These are phyloP conservation scores for Spisula subtruncata DNA, from an alignment of 2,888 invertebrate genomes.

Conservation along the genomic window DNA sequence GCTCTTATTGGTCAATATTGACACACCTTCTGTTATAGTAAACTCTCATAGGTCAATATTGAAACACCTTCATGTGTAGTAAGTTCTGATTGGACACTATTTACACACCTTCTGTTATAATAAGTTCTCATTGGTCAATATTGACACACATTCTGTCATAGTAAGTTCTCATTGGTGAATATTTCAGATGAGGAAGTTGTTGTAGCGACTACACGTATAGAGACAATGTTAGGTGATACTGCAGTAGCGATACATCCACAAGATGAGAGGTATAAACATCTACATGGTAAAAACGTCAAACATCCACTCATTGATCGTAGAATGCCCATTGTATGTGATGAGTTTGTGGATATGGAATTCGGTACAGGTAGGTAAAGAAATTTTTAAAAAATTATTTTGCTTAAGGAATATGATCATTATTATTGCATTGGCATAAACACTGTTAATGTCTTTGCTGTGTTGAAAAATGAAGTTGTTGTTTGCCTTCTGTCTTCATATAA, in stretches of 20 bases:
- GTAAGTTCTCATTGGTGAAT: background rate
- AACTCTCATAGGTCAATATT: too few species aligned
- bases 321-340: constrained; percentile 96
- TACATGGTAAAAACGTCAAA: constrained; percentile 93
- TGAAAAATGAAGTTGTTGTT: too few species aligned
- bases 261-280: constrained; percentile 92
- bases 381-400: too few species aligned
- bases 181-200: constrained; percentile 91
- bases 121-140: background rate
- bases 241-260: constrained; percentile 99
- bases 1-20: too few species aligned
- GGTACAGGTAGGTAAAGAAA: constrained; percentile 93
- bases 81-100: too few species aligned
- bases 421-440: too few species aligned
- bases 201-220: constrained; percentile 98
- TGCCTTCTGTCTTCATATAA: too few species aligned
- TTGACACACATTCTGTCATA: background rate
- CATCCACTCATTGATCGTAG: constrained; percentile 95
- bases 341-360: constrained; percentile 97
- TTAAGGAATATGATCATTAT: too few species aligned
- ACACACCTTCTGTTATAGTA: too few species aligned
- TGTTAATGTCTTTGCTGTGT: too few species aligned
- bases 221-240: constrained; percentile 99
- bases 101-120: too few species aligned
- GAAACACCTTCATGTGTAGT: too few species aligned